Conservation (phyloP, 1,140 invertebrate genomes). For the Plodia interpunctella region DNA sequence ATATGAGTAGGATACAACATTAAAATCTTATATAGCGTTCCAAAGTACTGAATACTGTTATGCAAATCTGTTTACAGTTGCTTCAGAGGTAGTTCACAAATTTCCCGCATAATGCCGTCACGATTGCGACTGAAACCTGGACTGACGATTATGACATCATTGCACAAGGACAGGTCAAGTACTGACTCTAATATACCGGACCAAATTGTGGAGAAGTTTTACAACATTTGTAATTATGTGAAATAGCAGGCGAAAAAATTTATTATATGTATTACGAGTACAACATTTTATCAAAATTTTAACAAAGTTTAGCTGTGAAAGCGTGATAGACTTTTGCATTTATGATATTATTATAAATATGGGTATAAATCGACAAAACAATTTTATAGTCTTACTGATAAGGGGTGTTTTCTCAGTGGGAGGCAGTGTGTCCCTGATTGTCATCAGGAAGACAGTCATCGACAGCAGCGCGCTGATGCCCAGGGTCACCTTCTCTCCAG, state of each 20-base stretch:
- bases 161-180: neutral
- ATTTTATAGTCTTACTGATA: slow-evolving; percentile 83
- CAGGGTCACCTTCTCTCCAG: slow-evolving; percentile 91
- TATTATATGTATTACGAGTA: too few species aligned
- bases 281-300: too few species aligned
- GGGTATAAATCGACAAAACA: too few species aligned
- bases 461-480: slow-evolving; percentile 93
- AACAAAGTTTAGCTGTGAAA: too few species aligned
- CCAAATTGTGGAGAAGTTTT: too few species aligned
- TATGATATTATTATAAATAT: too few species aligned
- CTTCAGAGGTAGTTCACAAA: slow-evolving; percentile 6
- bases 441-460: slow-evolving; percentile 96
- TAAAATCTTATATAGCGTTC: neutral
- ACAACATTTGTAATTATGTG: too few species aligned
- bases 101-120: neutral
- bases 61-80: neutral
- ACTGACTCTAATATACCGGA: neutral
- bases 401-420: slow-evolving; percentile 94
- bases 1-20: neutral
- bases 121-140: neutral
- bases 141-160: slow-evolving; percentile 10
- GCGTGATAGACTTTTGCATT: too few species aligned
- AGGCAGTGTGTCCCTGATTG: slow-evolving; percentile 93
- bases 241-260: too few species aligned
- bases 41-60: neutral